Evolutionary conservation across 2,113 vertebrate genomes (phyloP).

Genomic region (Corydoras maculifer): DNA sequence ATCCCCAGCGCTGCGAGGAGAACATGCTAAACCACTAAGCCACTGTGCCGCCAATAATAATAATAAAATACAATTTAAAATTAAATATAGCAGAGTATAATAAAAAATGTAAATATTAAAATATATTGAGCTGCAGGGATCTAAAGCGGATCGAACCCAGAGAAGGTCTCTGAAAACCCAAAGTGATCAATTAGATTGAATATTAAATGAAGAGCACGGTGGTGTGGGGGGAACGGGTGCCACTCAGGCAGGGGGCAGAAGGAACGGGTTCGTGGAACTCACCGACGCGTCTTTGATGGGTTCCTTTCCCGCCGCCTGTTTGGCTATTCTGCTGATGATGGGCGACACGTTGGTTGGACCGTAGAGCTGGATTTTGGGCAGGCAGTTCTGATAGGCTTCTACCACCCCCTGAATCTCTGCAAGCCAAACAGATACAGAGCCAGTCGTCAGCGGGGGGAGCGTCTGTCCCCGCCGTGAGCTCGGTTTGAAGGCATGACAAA

Average conservation of each 20-base stretch:
- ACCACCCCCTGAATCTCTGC: slow-evolving; percentile 91
- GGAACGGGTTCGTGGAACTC: slow-evolving; percentile 39
- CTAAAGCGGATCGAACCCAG: too few species aligned
- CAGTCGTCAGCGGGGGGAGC: too few species aligned
- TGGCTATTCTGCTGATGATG: slow-evolving; percentile 87
- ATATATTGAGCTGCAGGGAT: slow-evolving; percentile 1
- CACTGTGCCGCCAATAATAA: too few species aligned
- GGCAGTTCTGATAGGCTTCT: slow-evolving; percentile 90
- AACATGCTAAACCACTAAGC: too few species aligned
- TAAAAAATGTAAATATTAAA: too few species aligned
- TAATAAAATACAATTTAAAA: background rate
- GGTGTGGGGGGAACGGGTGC: too few species aligned
- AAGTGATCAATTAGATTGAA: slow-evolving; percentile 38
- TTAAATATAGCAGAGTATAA: background rate
- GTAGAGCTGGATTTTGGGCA: slow-evolving; percentile 91
- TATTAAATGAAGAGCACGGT: slow-evolving; percentile 45
- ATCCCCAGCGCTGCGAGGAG: too few species aligned
- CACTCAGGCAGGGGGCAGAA: too few species aligned
- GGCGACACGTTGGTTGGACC: slow-evolving; percentile 93
- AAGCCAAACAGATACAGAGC: slow-evolving; percentile 30
- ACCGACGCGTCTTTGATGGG: slow-evolving; percentile 84
- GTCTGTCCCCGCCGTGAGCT: too few species aligned
- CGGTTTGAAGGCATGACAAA: background rate
- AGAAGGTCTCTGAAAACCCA: too few species aligned
- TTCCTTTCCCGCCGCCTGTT: slow-evolving; percentile 74